Evolutionary conservation across 2,797 vertebrate species (phyloP).

Genomic region (Lepilemur ruficaudatus): DNA sequence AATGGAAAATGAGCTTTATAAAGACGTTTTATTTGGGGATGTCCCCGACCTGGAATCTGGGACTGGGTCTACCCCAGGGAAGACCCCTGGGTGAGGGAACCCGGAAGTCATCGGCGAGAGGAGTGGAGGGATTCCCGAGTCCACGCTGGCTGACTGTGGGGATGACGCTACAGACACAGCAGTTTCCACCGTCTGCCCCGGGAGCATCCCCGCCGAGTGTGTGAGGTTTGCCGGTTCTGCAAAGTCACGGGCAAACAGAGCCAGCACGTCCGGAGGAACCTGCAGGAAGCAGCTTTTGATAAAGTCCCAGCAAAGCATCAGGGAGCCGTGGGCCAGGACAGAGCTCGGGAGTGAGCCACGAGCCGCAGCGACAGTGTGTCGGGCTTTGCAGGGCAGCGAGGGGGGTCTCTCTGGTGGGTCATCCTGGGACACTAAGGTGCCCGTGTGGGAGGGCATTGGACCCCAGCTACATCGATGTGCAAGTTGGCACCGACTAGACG

Average conservation of each 20-base stretch:
- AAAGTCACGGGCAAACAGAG: neutral
- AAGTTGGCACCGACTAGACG: accelerated
- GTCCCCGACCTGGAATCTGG: neutral
- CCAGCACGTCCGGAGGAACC: neutral
- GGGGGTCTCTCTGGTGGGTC: neutral
- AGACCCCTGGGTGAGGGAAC: no score
- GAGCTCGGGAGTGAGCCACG: accelerated
- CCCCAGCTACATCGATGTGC: no score
- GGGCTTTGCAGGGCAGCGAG: accelerated
- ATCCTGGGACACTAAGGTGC: neutral
- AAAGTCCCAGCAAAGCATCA: neutral
- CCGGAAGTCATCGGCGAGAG: neutral
- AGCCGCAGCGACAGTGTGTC: accelerated
- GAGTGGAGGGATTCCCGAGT: neutral
- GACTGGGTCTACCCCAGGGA: no score
- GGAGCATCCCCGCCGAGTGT: neutral
- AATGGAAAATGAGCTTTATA: neutral
- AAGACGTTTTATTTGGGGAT: neutral
- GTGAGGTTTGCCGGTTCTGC: neutral
- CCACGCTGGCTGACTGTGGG: neutral
- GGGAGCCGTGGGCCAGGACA: neutral
- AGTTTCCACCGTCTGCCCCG: neutral
- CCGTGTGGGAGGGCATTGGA: neutral
- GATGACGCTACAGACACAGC: neutral
- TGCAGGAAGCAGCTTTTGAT: neutral